A percentile compares a stretch with the other conserved stretches of the same genome.
Evolutionary conservation across 2,113 vertebrate genomes (phyloP).

Genomic region (Tyrannus savana): DNA sequence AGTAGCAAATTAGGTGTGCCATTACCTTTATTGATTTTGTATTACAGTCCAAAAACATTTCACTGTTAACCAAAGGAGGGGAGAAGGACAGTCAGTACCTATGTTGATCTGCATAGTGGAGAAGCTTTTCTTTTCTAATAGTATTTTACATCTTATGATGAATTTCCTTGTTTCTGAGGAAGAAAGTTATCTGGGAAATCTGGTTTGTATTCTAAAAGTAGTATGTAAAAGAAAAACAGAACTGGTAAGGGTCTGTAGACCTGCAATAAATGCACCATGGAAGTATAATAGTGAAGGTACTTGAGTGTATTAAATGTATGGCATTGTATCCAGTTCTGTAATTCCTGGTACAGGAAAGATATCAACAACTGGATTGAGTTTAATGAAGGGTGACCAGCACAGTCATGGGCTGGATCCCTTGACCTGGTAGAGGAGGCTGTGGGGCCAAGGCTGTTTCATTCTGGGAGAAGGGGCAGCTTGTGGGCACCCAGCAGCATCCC

Average conservation of each 20-base stretch:
- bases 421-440: neutral
- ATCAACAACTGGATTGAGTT: neutral
- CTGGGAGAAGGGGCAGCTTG: neutral
- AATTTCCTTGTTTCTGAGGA: neutral
- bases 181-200: neutral
- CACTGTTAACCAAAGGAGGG: neutral
- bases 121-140: neutral
- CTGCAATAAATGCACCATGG: neutral
- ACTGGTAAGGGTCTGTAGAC: neutral
- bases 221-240: neutral
- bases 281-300: neutral
- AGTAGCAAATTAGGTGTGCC: neutral
- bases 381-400: fast-evolving
- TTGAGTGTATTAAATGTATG: neutral
- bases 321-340: neutral
- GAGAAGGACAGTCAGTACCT: neutral
- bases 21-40: neutral
- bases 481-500: no score
- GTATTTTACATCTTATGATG: neutral
- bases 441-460: fast-evolving
- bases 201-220: neutral
- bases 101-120: neutral
- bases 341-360: fast-evolving
- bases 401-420: fast-evolving
- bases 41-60: neutral